Conservation (phyloP, 2,113 vertebrate genomes). For the Nettapus auritus region DNA sequence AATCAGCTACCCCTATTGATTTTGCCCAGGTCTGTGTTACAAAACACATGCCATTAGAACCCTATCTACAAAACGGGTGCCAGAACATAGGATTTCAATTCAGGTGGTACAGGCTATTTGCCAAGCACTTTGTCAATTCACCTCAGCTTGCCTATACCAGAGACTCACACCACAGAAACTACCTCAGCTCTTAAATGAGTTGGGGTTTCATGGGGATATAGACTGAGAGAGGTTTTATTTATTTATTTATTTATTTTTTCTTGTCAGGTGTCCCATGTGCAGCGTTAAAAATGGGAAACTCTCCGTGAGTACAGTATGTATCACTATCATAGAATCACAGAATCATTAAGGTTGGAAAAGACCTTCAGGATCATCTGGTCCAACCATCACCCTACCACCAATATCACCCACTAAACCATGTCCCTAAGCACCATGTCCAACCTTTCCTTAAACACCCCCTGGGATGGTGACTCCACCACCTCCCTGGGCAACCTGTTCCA, state of each 20-base stretch:
- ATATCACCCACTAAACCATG: too few species aligned
- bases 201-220: not conserved
- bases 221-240: not conserved
- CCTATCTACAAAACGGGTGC: not conserved
- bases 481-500: too few species aligned
- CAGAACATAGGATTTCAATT: not conserved
- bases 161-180: not conserved
- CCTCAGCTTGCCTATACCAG: not conserved
- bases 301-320: rapidly evolving
- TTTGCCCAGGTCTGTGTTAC: not conserved
- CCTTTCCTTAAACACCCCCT: too few species aligned
- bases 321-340: not conserved
- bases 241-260: not conserved
- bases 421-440: too few species aligned
- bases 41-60: not conserved
- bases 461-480: too few species aligned
- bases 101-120: not conserved
- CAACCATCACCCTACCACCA: too few species aligned
- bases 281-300: not conserved
- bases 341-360: too few species aligned
- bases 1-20: not conserved
- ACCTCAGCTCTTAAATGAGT: not conserved
- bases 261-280: not conserved
- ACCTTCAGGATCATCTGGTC: too few species aligned
- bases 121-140: not conserved